A percentile compares a stretch with the other conserved stretches of the same genome.
phyloP scores from a whole-genome alignment of 2,888 invertebrate genomes.

The Nomada ruficornis region DNA sequence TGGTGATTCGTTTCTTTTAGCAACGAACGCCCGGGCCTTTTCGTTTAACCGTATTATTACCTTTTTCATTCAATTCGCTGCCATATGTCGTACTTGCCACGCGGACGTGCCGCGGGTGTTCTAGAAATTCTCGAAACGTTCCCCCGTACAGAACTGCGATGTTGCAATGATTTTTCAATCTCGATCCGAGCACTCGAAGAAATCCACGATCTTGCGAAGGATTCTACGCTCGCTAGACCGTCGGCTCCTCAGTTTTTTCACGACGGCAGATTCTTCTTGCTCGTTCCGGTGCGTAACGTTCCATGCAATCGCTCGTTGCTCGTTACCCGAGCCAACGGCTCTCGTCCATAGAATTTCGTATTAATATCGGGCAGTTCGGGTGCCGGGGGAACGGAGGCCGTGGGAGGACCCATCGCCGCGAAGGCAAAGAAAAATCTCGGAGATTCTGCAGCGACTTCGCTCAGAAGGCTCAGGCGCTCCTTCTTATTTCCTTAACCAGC shows the following conservation, averaged over 20 bases:
- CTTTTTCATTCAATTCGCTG: neutral
- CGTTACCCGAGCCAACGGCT: constrained; percentile 28
- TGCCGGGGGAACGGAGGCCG: neutral
- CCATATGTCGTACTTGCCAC: neutral
- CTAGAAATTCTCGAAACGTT: neutral
- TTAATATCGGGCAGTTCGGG: constrained; percentile 28
- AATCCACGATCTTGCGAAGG: neutral
- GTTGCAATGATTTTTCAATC: too few species aligned
- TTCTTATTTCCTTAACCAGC: constrained; percentile 66
- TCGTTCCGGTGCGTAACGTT: constrained; percentile 24
- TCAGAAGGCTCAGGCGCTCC: constrained; percentile 38
- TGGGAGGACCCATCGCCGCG: neutral
- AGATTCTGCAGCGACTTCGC: constrained; percentile 33
- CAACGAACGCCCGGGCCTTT: too few species aligned
- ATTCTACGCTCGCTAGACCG: neutral
- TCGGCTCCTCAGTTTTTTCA: neutral
- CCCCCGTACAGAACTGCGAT: too few species aligned
- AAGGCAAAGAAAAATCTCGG: constrained; percentile 43
- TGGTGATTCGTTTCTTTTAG: neutral
- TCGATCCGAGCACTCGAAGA: too few species aligned
- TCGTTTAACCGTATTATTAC: neutral
- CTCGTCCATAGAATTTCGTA: constrained; percentile 32
- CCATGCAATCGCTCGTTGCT: constrained; percentile 35
- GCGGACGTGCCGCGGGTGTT: neutral
- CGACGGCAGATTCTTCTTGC: neutral